phyloP scores from a whole-genome alignment of 2,888 invertebrate genomes.

The Tenthredo livida region DNA sequence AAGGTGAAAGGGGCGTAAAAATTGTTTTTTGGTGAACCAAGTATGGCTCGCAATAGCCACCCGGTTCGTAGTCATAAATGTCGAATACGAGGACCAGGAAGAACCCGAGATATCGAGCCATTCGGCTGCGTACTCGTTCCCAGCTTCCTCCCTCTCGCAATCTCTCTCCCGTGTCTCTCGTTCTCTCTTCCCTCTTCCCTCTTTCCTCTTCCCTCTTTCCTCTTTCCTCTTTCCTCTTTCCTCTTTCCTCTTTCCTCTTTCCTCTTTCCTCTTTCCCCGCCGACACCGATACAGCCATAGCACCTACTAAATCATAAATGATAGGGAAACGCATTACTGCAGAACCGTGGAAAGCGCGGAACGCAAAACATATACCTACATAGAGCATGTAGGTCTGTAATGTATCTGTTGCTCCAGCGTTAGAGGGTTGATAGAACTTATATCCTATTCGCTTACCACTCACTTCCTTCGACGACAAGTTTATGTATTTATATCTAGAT shows the following conservation, averaged over 20 bases:
- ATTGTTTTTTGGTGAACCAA: slow-evolving; percentile 31
- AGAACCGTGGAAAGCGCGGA: slow-evolving; percentile 23
- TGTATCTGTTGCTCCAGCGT: slow-evolving; percentile 36
- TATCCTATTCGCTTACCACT: slow-evolving; percentile 15
- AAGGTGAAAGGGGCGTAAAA: slow-evolving; percentile 19
- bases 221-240: slow-evolving; percentile 29
- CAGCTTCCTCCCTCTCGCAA: slow-evolving; percentile 32
- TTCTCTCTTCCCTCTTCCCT: slow-evolving; percentile 33
- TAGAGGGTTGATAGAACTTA: slow-evolving; percentile 3
- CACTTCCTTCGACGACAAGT: slow-evolving; percentile 9
- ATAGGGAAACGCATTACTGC: slow-evolving; percentile 50
- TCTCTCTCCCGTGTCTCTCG: slow-evolving; percentile 39
- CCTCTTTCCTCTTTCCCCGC: slow-evolving; percentile 25
- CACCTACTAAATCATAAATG: slow-evolving; percentile 51
- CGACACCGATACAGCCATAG: slow-evolving; percentile 36
- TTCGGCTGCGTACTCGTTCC: slow-evolving; percentile 38
- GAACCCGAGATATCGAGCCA: slow-evolving; percentile 45
- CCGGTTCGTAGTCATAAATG: slow-evolving; percentile 39
- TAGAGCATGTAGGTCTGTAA: neutral
- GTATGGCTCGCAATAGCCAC: slow-evolving; percentile 30
- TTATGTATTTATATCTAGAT: neutral
- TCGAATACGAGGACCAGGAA: slow-evolving; percentile 40
- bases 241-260: too few species aligned
- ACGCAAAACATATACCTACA: neutral
- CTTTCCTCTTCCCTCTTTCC: slow-evolving; percentile 9